Evolutionary conservation across 2,113 vertebrate species (phyloP).

Genomic region (Otocyon megalotis): DNA sequence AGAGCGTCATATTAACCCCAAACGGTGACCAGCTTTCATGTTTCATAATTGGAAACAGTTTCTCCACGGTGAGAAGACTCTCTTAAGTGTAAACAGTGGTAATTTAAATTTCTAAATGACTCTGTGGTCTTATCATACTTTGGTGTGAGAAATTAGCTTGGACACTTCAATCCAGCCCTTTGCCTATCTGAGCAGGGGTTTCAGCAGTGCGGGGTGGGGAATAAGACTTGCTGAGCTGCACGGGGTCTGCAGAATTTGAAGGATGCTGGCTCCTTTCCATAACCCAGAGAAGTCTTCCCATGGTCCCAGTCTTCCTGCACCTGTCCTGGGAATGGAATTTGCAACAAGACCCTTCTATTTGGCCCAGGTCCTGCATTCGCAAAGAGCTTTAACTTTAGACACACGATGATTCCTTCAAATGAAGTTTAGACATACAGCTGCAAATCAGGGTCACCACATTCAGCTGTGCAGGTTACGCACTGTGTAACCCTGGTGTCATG

Average conservation of each 20-base stretch:
- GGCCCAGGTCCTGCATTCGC: not conserved
- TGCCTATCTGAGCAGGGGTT: not conserved
- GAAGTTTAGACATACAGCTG: not conserved
- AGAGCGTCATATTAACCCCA: slow-evolving; percentile 34
- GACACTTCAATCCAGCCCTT: not conserved
- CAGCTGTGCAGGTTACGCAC: not conserved
- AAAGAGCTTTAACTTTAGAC: not conserved
- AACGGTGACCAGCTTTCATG: slow-evolving; percentile 57
- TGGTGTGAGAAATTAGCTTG: slow-evolving; percentile 38
- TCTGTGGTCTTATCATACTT: not conserved
- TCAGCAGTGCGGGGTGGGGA: not conserved
- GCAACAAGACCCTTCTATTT: not conserved
- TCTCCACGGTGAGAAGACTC: slow-evolving; percentile 59
- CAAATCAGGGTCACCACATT: not conserved
- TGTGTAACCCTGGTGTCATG: not conserved
- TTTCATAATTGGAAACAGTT: slow-evolving; percentile 62
- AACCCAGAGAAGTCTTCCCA: not conserved
- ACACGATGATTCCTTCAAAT: not conserved
- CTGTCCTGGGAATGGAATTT: not conserved
- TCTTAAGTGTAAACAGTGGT: slow-evolving; percentile 61
- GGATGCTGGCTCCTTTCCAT: not conserved
- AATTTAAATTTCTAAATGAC: slow-evolving; percentile 63
- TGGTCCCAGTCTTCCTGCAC: not conserved
- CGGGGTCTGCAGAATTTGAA: not conserved
- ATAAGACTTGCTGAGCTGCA: not conserved